Evolutionary conservation across 2,888 invertebrate genomes (phyloP), one percentile per base, ranked within the genome.

Genomic region (Spodoptera exigua): DNA sequence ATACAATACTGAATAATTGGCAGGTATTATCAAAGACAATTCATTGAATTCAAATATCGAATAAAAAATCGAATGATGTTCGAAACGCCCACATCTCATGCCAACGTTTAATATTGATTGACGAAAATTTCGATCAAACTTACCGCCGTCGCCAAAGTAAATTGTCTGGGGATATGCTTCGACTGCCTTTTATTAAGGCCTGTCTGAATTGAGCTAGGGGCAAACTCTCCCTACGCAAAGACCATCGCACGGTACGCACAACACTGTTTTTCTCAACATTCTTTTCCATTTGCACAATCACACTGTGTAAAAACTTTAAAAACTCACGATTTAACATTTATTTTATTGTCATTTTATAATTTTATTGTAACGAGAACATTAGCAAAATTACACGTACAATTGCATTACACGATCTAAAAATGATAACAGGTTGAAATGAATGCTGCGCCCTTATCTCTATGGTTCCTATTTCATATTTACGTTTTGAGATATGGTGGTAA

Each of bases 161-260:
- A 34, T 70, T 78, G 61, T 90, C 90, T 2, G 88, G 82, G 0
- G 89, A 86, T 17, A 89, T 75, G 62, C 88, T 91, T 4, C 82
- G 78, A 32, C 81, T 85, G 14, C 86, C 83, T 58, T 86, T 92
- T 3, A 92, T 70, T 78, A 88, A 87, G 41, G 89, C 91, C 57
- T 86, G 84, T 36, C 90, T 85, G 2, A 93, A 83, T 12, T 80
- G 86, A 7, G 89, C 86, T 32, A 93, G 62, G 0, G 93, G 93
- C 4, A 93, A 74, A 56, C 93, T 93, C 34, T 93, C 93, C 34
- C 93, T 81, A 43, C 93, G 79, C n/a, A 91, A 66, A 11, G 86
- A 78, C 87, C 89, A 92, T 36, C 80, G 75, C 16, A 86, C 79
- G 17, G 70, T 57, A 46, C 79, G 76, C 3, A 52, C 43, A 16